phyloP scores from a whole-genome alignment of 2,888 invertebrate species.

The Mythimna pallens region DNA sequence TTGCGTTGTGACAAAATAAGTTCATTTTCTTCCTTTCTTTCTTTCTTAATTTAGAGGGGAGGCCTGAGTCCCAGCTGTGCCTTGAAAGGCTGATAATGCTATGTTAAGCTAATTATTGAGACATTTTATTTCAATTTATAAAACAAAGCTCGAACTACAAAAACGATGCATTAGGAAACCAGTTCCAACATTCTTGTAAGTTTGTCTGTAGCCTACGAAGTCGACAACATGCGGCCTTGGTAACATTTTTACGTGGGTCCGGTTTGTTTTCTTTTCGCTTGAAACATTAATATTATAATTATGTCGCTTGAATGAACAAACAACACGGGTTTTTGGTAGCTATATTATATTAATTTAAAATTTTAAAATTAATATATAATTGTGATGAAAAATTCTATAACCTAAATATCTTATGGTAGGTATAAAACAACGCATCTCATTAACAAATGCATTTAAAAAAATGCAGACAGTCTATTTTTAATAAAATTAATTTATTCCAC shows the following conservation, averaged over 20 bases:
- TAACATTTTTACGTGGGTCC: slow-evolving; percentile 49
- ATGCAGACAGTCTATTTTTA: background rate
- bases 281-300: slow-evolving; percentile 45
- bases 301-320: background rate
- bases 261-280: slow-evolving; percentile 52
- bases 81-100: too few species aligned
- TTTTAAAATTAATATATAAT: background rate
- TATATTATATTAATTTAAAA: background rate
- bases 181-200: slow-evolving; percentile 69
- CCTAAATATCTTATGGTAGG: background rate
- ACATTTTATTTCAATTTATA: slow-evolving; percentile 39
- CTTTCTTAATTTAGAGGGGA: too few species aligned
- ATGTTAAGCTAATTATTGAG: too few species aligned
- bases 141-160: slow-evolving; percentile 34
- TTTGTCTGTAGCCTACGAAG: slow-evolving; percentile 56
- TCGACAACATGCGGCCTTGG: slow-evolving; percentile 65
- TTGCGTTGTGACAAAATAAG: too few species aligned
- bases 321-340: slow-evolving; percentile 36
- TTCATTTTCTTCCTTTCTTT: too few species aligned
- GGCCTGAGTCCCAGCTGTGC: too few species aligned
- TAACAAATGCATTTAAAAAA: too few species aligned
- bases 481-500: slow-evolving; percentile 5
- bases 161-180: slow-evolving; percentile 73
- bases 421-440: background rate
- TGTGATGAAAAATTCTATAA: background rate